These are phyloP conservation scores for Leptarthrus brevirostris DNA, from an alignment of 2,888 invertebrate genomes.

Conservation along the genomic window DNA sequence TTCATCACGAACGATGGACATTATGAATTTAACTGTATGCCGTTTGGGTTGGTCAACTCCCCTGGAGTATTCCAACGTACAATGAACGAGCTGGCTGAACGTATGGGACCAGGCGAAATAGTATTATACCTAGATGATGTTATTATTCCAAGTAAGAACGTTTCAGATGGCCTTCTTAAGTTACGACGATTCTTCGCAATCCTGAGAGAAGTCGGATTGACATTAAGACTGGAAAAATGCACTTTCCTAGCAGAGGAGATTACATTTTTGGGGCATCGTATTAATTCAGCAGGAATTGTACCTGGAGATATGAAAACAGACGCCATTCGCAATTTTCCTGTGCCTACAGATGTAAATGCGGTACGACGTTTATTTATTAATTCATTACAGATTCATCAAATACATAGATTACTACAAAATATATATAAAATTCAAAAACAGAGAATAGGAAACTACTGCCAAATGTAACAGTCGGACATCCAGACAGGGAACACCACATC, in stretches of 20 bases:
- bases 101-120: conserved; percentile 39
- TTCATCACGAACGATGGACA: conserved; percentile 63
- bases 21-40: conserved; percentile 62
- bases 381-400: no score
- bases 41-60: conserved; percentile 63
- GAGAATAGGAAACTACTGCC: no score
- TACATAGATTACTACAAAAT: no score
- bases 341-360: conserved; percentile 56
- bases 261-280: conserved; percentile 57
- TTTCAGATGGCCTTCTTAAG: conserved; percentile 43
- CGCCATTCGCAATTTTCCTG: conserved; percentile 56
- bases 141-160: conserved; percentile 55
- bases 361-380: conserved; percentile 59
- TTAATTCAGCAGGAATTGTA: conserved; percentile 56
- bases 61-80: conserved; percentile 61
- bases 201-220: conserved; percentile 54
- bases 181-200: conserved; percentile 52
- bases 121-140: conserved; percentile 52
- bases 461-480: no score
- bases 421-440: no score
- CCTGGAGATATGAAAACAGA: conserved; percentile 57
- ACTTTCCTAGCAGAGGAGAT: conserved; percentile 55
- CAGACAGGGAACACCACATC: no score
- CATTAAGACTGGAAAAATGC: conserved; percentile 56
- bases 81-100: conserved; percentile 56